Percentiles rank a stretch among this genome's conserved stretches.
These are phyloP conservation scores for Lineus longissimus DNA, from an alignment of 1,140 invertebrate genomes.

Conservation along the genomic window DNA sequence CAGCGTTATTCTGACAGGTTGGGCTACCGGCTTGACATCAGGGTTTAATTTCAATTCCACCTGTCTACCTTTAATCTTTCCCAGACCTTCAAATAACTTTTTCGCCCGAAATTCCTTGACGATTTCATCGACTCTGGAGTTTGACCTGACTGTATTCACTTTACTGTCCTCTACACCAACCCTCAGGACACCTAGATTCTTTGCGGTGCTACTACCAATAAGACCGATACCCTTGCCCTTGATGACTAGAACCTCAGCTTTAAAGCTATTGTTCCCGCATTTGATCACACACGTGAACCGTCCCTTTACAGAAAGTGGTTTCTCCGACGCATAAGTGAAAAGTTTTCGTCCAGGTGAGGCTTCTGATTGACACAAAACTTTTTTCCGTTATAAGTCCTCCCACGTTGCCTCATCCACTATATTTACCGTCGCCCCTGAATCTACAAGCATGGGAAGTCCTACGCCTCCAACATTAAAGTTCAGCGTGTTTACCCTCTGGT, in stretches of 20 bases:
- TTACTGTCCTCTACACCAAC: constrained; percentile 1
- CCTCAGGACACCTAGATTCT: neutral
- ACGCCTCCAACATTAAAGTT: constrained; percentile 14
- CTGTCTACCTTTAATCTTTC: constrained; percentile 12
- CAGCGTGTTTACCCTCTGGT: neutral
- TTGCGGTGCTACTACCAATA: constrained; percentile 4
- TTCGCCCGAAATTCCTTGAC: no score
- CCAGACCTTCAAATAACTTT: constrained; percentile 9
- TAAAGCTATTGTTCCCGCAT: neutral
- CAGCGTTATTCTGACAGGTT: constrained; percentile 7
- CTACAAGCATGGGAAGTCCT: constrained; percentile 8
- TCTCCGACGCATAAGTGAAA: constrained; percentile 11
- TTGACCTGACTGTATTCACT: constrained; percentile 11
- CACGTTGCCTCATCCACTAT: constrained; percentile 13
- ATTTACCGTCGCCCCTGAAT: no score
- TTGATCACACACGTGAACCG: constrained; percentile 11
- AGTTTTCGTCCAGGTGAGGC: constrained; percentile 1
- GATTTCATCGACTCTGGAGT: neutral
- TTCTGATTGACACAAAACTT: no score
- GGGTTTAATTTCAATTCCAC: constrained; percentile 4
- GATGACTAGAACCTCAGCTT: constrained; percentile 17
- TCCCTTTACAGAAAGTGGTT: constrained; percentile 14
- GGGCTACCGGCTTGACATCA: constrained; percentile 13
- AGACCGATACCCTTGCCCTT: constrained; percentile 9
- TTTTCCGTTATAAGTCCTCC: constrained; percentile 11